Base-by-base conservation (phyloP, 2,113 vertebrate genomes). In the Callopanchax toddi region DNA sequence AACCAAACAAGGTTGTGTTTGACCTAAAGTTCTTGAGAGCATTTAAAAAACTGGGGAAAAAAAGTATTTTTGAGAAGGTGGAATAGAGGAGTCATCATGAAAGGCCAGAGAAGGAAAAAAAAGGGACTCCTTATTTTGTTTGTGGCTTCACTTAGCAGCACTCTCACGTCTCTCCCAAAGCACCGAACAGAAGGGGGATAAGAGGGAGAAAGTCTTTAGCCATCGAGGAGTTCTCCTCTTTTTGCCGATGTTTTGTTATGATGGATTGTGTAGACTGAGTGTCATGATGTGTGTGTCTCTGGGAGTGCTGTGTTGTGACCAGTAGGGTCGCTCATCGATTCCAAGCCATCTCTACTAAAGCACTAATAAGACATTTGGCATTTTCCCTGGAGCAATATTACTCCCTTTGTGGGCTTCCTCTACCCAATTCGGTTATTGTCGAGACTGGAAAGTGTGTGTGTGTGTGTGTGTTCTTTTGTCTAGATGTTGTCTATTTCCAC, bases 341-440 rank as follows among this genome's bases (percentile, higher is more conserved):
- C 83, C 68, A 77, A 78, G 79, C 78, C 81, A 82, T 79, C 78
- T 78, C 62, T 34, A 64, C 86, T 79, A 84, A 86, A 81, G 60
- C 84, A 86, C 88, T 91, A 92, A 92, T 91, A 91, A 91, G 89
- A 86, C 85, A 86, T 78, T 84, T 89, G 83, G 86, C 89, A 91
- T 92, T 91, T 91, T 87, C 89, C 82, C 70, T 68, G 60, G 81
- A 78, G 77, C 74, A 77, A 61, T 76, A 77, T 78, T 75, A 81
- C 83, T 77, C 67, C 68, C 71, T 60, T 61, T 72, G 84, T 75
- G 82, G 75, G 68, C 54, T 74, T 74, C 74, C 62, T 76, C 70
- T 34, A 63, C 40, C 11, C 63, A 51, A 56, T 64, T 37, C 65
- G 71, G 63, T 77, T 84, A 83, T 76, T 77, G 70, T 17, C 53